Evolutionary conservation across 2,888 invertebrate genomes (phyloP).

Genomic region (Timema cristinae): DNA sequence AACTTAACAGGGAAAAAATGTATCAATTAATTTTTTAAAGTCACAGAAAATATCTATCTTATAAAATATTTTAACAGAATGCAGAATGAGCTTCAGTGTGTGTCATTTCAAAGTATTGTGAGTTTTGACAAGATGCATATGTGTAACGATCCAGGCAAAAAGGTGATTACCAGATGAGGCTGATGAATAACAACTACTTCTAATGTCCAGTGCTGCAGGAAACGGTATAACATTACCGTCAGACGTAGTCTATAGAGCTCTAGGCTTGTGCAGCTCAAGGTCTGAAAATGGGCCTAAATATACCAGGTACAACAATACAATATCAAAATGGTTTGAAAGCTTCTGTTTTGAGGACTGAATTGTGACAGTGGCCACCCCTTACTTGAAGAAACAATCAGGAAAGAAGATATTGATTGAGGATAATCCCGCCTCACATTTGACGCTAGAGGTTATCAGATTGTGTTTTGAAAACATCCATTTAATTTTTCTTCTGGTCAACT

Average conservation of each 20-base stretch:
- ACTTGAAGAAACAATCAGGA: slow-evolving; percentile 6
- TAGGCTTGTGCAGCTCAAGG: background rate
- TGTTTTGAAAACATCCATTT: slow-evolving; percentile 2
- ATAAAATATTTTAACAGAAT: slow-evolving; percentile 8
- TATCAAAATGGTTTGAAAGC: slow-evolving; percentile 6
- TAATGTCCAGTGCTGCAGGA: slow-evolving; percentile 4
- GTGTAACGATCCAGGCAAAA: slow-evolving; percentile 8
- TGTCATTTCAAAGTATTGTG: slow-evolving; percentile 10
- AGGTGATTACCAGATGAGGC: slow-evolving; percentile 7
- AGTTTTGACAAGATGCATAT: slow-evolving; percentile 16
- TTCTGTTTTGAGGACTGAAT: slow-evolving; percentile 1
- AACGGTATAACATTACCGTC: slow-evolving; percentile 5
- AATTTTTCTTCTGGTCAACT: background rate
- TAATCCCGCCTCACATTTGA: slow-evolving; percentile 5
- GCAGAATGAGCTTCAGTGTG: background rate
- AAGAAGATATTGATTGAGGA: slow-evolving; percentile 1
- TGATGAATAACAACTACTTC: slow-evolving; percentile 14
- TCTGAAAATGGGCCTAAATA: slow-evolving; percentile 12
- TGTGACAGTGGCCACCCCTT: slow-evolving; percentile 6
- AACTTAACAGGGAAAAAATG: slow-evolving; percentile 9
- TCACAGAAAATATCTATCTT: background rate
- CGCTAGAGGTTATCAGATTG: slow-evolving; percentile 1
- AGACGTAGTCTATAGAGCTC: slow-evolving; percentile 6
- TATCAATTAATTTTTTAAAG: slow-evolving; percentile 4
- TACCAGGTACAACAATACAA: slow-evolving; percentile 2